These are phyloP conservation scores for Erebia epiphron DNA, from an alignment of 2,888 invertebrate species.

Conservation along the genomic window DNA sequence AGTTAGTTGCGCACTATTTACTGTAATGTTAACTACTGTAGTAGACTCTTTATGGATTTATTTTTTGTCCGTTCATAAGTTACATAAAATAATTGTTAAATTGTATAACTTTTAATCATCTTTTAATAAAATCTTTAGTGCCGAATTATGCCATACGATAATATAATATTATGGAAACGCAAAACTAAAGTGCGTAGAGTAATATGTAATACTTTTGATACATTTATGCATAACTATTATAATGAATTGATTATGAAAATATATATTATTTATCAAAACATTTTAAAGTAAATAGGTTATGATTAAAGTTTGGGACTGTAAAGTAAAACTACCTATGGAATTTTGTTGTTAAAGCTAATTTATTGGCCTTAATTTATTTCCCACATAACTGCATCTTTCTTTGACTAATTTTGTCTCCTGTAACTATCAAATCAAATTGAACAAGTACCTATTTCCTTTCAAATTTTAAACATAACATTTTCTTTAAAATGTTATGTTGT, in stretches of 20 bases:
- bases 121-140: conserved; percentile 35
- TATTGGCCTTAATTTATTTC: neutral
- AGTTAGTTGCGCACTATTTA: conserved; percentile 7
- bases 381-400: neutral
- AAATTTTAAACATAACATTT: conserved; percentile 40
- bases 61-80: conserved; percentile 12
- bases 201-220: conserved; percentile 38
- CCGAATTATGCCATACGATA: conserved; percentile 43
- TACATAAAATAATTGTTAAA: conserved; percentile 17
- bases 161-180: conserved; percentile 30
- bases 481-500: conserved; percentile 53
- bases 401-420: too few relatives aligned
- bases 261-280: conserved; percentile 34
- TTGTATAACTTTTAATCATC: conserved; percentile 23
- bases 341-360: neutral
- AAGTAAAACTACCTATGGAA: neutral
- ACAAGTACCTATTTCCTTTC: conserved; percentile 15
- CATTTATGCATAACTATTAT: conserved; percentile 45
- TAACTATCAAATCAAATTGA: too few relatives aligned
- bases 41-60: conserved; percentile 11
- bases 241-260: conserved; percentile 53
- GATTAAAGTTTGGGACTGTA: conserved; percentile 32
- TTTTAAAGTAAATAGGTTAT: conserved; percentile 37
- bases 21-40: conserved; percentile 4
- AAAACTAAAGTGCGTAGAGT: conserved; percentile 44